These are phyloP conservation scores for Apotomis turbidana DNA, from an alignment of 2,888 invertebrate species.

Conservation along the genomic window DNA sequence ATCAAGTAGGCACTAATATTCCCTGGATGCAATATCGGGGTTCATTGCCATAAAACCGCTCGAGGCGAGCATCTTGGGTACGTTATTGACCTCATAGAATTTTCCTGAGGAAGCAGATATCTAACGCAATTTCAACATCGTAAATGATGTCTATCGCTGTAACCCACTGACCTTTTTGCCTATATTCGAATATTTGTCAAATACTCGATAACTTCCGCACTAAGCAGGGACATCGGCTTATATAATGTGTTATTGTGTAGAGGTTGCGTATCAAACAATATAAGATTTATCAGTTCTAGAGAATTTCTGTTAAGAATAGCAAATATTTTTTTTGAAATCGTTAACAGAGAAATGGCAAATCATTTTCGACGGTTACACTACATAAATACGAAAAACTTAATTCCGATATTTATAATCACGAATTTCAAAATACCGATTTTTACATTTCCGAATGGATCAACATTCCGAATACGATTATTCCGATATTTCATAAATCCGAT, in stretches of 20 bases:
- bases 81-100: slow-evolving; percentile 70
- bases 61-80: slow-evolving; percentile 66
- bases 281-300: too few relatives aligned
- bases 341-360: not conserved
- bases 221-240: not conserved
- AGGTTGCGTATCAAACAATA: not conserved
- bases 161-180: slow-evolving; percentile 58
- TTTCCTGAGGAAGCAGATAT: slow-evolving; percentile 66
- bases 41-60: slow-evolving; percentile 75
- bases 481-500: too few relatives aligned
- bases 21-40: slow-evolving; percentile 70
- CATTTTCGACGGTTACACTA: too few relatives aligned
- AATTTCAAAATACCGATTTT: too few relatives aligned
- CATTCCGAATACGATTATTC: too few relatives aligned
- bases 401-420: too few relatives aligned
- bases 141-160: slow-evolving; percentile 69
- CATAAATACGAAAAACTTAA: too few relatives aligned
- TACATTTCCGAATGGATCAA: too few relatives aligned
- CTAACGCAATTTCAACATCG: slow-evolving; percentile 66
- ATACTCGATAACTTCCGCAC: slow-evolving; percentile 47
- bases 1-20: slow-evolving; percentile 75
- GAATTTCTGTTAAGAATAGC: not conserved
- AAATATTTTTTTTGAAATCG: too few relatives aligned
- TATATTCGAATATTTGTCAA: slow-evolving; percentile 50
- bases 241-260: too few relatives aligned